Conservation (phyloP, 2,113 vertebrate genomes). For the Euleptes europaea region DNA sequence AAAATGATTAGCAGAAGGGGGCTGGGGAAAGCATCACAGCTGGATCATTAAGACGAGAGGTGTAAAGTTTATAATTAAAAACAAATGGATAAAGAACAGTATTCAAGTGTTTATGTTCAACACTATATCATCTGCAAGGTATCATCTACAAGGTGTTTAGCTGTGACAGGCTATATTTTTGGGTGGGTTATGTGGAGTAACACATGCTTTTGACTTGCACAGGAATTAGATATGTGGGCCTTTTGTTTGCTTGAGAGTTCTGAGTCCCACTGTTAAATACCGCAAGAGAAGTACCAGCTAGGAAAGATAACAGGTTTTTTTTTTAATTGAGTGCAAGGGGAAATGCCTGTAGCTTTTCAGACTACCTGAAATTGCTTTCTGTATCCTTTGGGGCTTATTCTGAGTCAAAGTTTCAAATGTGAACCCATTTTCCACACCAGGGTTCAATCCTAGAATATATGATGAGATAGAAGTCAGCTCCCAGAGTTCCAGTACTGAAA, state of each 20-base stretch:
- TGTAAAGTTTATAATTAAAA: conserved; percentile 18
- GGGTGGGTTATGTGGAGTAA: not conserved
- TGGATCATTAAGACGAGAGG: conserved; percentile 38
- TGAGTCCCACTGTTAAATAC: not conserved
- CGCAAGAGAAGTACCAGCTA: not conserved
- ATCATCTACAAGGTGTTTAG: not conserved
- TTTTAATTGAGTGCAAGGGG: not conserved
- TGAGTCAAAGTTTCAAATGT: not conserved
- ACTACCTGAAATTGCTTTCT: not conserved
- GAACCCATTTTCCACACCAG: not conserved
- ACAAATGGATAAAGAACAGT: not conserved
- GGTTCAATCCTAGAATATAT: not conserved
- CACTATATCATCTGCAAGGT: conserved; percentile 2
- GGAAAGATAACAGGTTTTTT: not conserved
- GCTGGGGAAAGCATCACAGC: not conserved
- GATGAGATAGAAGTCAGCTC: too few relatives aligned
- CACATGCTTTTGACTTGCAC: not conserved
- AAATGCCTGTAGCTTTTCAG: not conserved
- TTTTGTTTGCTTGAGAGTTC: not conserved
- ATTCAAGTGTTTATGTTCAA: not conserved
- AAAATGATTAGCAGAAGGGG: conserved; percentile 18
- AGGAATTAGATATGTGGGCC: not conserved
- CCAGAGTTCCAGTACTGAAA: too few relatives aligned
- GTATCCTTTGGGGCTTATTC: not conserved
- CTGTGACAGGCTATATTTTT: not conserved